phyloP scores from a whole-genome alignment of 2,888 invertebrate species.

The Platerodrilus igneus region DNA sequence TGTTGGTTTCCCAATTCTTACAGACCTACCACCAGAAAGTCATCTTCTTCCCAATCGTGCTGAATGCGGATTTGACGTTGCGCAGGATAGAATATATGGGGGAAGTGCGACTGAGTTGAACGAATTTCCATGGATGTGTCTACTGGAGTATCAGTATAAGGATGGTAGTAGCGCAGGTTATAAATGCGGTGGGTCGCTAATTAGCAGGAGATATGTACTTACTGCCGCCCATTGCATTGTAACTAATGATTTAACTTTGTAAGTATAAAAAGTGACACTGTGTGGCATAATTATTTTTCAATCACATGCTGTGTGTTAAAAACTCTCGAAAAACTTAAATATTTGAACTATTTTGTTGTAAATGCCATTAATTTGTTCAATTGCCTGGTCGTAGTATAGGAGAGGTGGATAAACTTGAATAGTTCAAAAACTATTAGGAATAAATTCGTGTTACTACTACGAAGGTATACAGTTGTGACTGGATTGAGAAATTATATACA shows the following conservation, averaged over 20 bases:
- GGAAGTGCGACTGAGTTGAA: constrained; percentile 40
- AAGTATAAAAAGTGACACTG: too few species aligned
- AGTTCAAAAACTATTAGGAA: too few species aligned
- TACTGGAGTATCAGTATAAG: constrained; percentile 43
- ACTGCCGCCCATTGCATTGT: constrained; percentile 48
- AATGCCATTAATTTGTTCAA: too few species aligned
- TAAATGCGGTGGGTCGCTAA: constrained; percentile 46
- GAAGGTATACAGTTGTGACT: too few species aligned
- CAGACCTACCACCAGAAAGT: not conserved
- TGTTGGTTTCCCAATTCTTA: not conserved
- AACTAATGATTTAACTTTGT: constrained; percentile 7
- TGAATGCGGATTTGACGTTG: constrained; percentile 11
- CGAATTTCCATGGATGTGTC: constrained; percentile 47
- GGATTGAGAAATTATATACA: too few species aligned
- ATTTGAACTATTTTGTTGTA: too few species aligned
- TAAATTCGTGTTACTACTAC: too few species aligned
- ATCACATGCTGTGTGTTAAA: too few species aligned
- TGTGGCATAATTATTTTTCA: too few species aligned
- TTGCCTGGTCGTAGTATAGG: too few species aligned
- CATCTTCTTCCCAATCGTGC: constrained; percentile 8
- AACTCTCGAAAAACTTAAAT: too few species aligned
- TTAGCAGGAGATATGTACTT: constrained; percentile 47
- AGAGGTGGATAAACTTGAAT: too few species aligned
- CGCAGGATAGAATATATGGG: constrained; percentile 17
- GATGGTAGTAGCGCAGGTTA: constrained; percentile 20